Evolutionary conservation across 2,797 vertebrate species (phyloP).

Genomic region (Coccyzus lansbergi): DNA sequence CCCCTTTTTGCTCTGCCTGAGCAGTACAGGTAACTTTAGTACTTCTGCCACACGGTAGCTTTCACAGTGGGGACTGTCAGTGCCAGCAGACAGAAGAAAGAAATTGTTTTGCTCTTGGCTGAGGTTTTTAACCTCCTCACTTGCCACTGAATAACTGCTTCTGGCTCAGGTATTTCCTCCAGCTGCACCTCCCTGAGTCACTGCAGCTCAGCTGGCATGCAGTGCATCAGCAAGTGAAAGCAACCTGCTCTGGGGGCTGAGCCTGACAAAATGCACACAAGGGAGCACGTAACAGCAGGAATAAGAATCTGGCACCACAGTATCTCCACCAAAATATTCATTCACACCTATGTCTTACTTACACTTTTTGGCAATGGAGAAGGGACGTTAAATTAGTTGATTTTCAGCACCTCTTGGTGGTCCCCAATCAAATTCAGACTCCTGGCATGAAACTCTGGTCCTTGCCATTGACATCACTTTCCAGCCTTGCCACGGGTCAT

Average conservation of each 20-base stretch:
- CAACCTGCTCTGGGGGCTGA: background rate
- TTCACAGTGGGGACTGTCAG: background rate
- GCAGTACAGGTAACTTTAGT: background rate
- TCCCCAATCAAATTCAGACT: background rate
- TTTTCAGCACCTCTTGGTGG: background rate
- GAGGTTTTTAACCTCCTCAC: background rate
- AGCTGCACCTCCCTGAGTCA: background rate
- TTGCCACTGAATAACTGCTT: background rate
- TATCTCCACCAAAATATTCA: background rate
- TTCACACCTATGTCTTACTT: background rate
- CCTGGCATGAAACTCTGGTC: background rate
- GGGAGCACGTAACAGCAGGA: background rate
- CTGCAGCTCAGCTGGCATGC: fast-evolving
- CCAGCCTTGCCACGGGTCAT: background rate
- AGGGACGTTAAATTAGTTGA: background rate
- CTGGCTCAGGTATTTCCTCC: background rate
- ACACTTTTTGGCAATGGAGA: background rate
- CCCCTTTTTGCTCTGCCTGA: background rate
- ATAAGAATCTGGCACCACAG: fast-evolving
- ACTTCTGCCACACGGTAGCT: fast-evolving
- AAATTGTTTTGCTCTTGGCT: background rate
- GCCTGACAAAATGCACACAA: background rate
- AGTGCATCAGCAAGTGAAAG: fast-evolving
- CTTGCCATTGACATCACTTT: background rate
- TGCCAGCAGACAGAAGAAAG: background rate